phyloP scores from a whole-genome alignment of 2,113 vertebrate genomes.

The Daboia siamensis region DNA sequence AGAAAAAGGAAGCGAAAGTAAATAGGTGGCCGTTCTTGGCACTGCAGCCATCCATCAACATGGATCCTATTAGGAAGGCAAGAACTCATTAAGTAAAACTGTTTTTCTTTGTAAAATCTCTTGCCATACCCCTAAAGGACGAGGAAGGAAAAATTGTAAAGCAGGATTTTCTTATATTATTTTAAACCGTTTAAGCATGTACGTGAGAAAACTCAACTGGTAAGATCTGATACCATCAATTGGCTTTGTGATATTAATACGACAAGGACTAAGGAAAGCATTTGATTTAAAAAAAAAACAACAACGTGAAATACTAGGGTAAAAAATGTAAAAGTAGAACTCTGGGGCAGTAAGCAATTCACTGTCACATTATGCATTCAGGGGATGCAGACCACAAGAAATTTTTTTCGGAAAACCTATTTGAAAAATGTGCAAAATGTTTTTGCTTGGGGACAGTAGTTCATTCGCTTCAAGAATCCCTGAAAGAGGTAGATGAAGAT shows the following conservation, averaged over 20 bases:
- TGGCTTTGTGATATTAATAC: background rate
- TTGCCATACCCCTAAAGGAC: background rate
- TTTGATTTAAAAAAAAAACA: background rate
- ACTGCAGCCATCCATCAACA: background rate
- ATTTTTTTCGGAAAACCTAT: background rate
- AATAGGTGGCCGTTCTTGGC: background rate
- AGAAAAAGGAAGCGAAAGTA: background rate
- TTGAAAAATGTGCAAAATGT: background rate
- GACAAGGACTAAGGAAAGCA: background rate
- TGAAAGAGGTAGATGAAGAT: background rate
- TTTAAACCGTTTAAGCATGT: background rate
- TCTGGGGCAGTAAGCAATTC: background rate
- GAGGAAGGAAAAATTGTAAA: background rate
- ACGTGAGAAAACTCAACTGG: background rate
- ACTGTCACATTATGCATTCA: no score
- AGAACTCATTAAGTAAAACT: background rate
- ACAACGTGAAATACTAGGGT: background rate
- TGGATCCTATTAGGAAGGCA: background rate
- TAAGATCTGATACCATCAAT: background rate
- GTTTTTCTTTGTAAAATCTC: background rate
- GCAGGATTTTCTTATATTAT: background rate
- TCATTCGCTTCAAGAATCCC: conserved; percentile 4
- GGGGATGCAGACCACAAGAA: background rate
- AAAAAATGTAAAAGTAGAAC: background rate
- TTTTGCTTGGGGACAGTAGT: background rate